Percentiles rank a stretch among this genome's conserved stretches.
Evolutionary conservation across 1,140 invertebrate genomes (phyloP).

Genomic region (Laupala kohalensis): DNA sequence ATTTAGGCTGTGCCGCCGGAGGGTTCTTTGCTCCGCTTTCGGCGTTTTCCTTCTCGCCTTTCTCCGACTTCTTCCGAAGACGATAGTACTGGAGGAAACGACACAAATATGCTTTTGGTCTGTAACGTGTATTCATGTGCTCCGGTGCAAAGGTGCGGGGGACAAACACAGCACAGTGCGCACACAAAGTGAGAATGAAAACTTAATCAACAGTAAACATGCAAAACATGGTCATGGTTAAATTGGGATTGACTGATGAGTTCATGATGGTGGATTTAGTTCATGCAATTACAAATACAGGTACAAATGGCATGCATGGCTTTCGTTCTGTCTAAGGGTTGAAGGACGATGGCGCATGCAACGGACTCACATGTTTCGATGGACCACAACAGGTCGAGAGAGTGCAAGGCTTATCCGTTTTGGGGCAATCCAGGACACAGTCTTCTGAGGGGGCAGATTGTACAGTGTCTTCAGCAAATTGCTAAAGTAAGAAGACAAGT

Average conservation of each 20-base stretch:
- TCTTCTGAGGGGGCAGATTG: conserved; percentile 39
- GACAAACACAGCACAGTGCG: too few relatives aligned
- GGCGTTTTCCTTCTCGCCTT: background rate
- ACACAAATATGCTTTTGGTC: background rate
- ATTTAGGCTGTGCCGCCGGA: background rate
- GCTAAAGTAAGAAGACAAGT: too few relatives aligned
- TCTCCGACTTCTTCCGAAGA: background rate
- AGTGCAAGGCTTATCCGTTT: conserved; percentile 67
- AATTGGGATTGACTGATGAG: too few relatives aligned
- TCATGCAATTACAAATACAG: too few relatives aligned
- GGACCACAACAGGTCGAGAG: conserved; percentile 71
- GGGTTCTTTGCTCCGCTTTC: background rate
- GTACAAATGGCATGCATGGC: too few relatives aligned
- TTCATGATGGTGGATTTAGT: too few relatives aligned
- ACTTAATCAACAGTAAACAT: too few relatives aligned
- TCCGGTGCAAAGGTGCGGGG: too few relatives aligned
- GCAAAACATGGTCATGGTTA: too few relatives aligned
- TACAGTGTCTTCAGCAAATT: conserved; percentile 37
- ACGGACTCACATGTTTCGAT: conserved; percentile 42
- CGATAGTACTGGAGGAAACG: background rate
- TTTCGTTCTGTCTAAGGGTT: too few relatives aligned
- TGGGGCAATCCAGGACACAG: conserved; percentile 75
- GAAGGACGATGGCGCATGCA: too few relatives aligned
- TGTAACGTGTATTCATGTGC: background rate
- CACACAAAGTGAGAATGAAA: too few relatives aligned